A percentile compares a stretch with the other conserved stretches of the same genome.
Evolutionary conservation across 1,140 invertebrate genomes (phyloP).

Genomic region (Temnothorax longispinosus): DNA sequence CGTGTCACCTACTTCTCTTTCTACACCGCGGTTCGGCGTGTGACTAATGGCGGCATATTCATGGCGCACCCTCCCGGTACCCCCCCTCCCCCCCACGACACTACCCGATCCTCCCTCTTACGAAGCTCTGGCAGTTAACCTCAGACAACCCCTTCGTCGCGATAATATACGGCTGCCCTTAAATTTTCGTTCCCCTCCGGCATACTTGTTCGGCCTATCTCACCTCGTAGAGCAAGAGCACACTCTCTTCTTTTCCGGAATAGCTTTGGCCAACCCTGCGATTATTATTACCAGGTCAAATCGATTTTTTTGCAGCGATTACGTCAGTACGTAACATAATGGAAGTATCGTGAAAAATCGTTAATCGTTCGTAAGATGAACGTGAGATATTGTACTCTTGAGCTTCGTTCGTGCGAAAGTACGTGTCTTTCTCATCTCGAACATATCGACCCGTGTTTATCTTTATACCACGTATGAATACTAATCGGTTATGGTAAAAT

Average conservation of each 20-base stretch:
- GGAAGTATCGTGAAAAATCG: neutral
- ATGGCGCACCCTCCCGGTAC: constrained; percentile 64
- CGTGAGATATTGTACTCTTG: neutral
- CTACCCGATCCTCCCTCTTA: constrained; percentile 57
- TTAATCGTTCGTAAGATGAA: neutral
- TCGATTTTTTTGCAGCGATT: constrained; percentile 9
- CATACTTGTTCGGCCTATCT: constrained; percentile 44
- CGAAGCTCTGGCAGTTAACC: constrained; percentile 77
- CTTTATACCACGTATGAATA: constrained; percentile 10
- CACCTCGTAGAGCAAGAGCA: constrained; percentile 13
- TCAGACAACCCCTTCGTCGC: constrained; percentile 75
- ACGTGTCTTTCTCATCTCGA: neutral
- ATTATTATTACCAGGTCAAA: constrained; percentile 34
- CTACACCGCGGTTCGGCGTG: constrained; percentile 73
- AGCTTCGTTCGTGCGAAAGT: neutral
- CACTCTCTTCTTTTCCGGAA: constrained; percentile 42
- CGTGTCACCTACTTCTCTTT: constrained; percentile 77
- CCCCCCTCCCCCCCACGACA: constrained; percentile 4
- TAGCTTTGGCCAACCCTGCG: neutral
- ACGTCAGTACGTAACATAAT: neutral
- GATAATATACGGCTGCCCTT: constrained; percentile 76
- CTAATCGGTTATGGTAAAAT: constrained; percentile 38
- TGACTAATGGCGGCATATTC: constrained; percentile 78
- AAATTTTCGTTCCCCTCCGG: constrained; percentile 74
- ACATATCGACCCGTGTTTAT: constrained; percentile 38